These are phyloP conservation scores for Rhinogobius similis DNA, from an alignment of 2,113 vertebrate genomes.

Conservation along the genomic window DNA sequence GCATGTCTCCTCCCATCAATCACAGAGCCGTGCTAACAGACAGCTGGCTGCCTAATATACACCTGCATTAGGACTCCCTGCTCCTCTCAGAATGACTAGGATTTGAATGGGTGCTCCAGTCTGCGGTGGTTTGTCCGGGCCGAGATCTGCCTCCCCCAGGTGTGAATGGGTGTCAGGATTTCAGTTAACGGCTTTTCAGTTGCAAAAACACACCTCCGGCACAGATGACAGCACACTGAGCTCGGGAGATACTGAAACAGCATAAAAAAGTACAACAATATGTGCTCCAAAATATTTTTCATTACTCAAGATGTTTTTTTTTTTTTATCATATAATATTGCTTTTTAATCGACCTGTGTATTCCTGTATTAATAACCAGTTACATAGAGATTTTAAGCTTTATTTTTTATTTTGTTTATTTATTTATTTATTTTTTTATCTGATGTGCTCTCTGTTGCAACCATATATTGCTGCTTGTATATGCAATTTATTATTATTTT, in stretches of 20 bases:
- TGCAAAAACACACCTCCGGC: conserved; percentile 16
- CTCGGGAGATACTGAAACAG: conserved; percentile 21
- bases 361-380: too few relatives aligned
- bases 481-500: background rate
- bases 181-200: conserved; percentile 39
- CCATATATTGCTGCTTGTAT: too few relatives aligned
- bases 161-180: conserved; percentile 47
- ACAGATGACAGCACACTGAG: conserved; percentile 13
- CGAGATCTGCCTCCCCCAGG: conserved; percentile 37
- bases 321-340: background rate
- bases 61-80: conserved; percentile 65
- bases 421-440: too few relatives aligned
- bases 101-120: conserved; percentile 40
- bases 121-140: conserved; percentile 33
- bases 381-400: too few relatives aligned
- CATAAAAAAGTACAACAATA: background rate
- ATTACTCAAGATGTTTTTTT: background rate
- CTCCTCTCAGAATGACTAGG: conserved; percentile 57
- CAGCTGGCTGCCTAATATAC: conserved; percentile 74
- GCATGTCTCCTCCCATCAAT: conserved; percentile 78
- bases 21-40: conserved; percentile 64
- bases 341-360: too few relatives aligned
- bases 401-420: too few relatives aligned
- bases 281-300: background rate
- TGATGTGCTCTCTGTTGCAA: too few relatives aligned